Evolutionary conservation across 2,888 invertebrate species (phyloP), one percentile per base, ranked within the genome.

Genomic region (Tiliacea citrago): DNA sequence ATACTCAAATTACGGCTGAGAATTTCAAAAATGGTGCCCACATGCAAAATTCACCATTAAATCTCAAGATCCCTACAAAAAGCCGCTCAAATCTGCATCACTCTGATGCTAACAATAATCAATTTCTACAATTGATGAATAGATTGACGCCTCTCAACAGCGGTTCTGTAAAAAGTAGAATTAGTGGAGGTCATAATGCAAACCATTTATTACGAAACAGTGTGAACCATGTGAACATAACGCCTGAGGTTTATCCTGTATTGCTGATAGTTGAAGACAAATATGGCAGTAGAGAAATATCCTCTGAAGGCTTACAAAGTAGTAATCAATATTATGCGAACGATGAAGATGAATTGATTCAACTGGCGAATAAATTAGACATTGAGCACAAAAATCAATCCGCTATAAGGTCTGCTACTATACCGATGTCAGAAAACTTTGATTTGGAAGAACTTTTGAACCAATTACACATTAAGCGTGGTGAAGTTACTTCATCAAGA

Each of bases 181-280:
- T 58, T 55, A 66, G 29, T 35, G 51, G 29, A 49, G 51, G 55
- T 16, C n/a, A 47, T 24, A n/a, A 45, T 49, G 29, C n/a, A 39
- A 58, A 58, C 13, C 35, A 53, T 51, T 8, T 42, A 21, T 55
- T 80, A 29, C 69, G 58, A 55, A 45, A n/a, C 2, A 12, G 1
- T 65, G 66, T 63, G 10, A 68, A 66, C 29, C 1, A 67, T 24
- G 24, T 60, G 3, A 16, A 68, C 18, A 18, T 68, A 16, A 63
- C 68, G 1, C 81, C 81, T 47, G 63, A 62, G 21, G 60, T 68
- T n/a, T 63, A 70, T 39, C 75, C 84, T 13, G 5, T 80, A 35
- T 16, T 21, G n/a, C n/a, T n/a, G 1, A 35, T 12, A 39, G 18
- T 24, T 58, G 49, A 45, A 47, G 7, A 39, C 1, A 18, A 57